Evolutionary conservation across 2,888 invertebrate species (phyloP).

Genomic region (Alentia gelatinosa): DNA sequence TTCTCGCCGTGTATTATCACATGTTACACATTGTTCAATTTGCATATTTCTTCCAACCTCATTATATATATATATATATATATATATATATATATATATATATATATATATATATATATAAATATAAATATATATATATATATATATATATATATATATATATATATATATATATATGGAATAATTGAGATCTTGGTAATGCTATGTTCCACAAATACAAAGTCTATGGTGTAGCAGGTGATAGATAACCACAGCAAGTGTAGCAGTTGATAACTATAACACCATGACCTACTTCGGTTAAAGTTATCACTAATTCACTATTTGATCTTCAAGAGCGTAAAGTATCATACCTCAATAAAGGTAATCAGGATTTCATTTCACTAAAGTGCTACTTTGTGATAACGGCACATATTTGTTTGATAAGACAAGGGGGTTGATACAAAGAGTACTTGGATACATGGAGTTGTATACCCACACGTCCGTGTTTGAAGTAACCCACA

Average conservation of each 20-base stretch:
- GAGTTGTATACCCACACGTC: too few species aligned
- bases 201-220: not conserved
- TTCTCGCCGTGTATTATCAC: not conserved
- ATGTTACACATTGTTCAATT: not conserved
- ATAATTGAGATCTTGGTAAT: too few species aligned
- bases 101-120: slow-evolving; percentile 57
- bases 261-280: not conserved
- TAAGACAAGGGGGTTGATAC: too few species aligned
- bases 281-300: not conserved
- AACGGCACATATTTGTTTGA: too few species aligned
- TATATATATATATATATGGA: not conserved
- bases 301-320: not conserved
- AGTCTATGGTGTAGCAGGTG: not conserved
- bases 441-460: too few species aligned
- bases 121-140: slow-evolving; percentile 55
- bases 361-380: too few species aligned
- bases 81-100: slow-evolving; percentile 23
- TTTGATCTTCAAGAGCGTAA: too few species aligned
- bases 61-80: not conserved
- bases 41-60: not conserved
- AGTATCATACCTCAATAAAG: too few species aligned
- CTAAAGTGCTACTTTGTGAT: too few species aligned
- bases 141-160: slow-evolving; percentile 48
- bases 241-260: not conserved
- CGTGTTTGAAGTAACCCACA: too few species aligned